These are phyloP conservation scores for Phataginus tetradactyla DNA, from an alignment of 2,797 vertebrate species.

Conservation along the genomic window DNA sequence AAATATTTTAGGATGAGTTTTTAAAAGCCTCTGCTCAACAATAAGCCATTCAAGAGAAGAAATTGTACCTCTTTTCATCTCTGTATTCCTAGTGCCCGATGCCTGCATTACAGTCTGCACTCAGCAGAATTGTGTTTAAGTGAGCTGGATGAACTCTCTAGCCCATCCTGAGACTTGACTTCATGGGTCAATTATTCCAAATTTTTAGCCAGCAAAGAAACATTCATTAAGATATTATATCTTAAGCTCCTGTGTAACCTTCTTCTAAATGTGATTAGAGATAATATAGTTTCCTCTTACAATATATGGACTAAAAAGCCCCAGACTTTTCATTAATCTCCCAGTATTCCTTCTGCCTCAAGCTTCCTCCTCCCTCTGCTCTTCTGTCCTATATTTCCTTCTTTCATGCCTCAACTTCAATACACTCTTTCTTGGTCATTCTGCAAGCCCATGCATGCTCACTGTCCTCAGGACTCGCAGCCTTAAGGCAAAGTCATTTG, in stretches of 20 bases:
- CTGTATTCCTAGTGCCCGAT: neutral
- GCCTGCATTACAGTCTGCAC: neutral
- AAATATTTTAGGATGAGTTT: neutral
- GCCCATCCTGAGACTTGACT: neutral
- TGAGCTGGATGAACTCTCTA: neutral
- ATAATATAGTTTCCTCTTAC: neutral
- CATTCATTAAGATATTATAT: neutral
- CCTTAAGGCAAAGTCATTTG: neutral
- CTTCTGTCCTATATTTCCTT: neutral
- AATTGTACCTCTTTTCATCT: neutral
- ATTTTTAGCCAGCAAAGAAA: neutral
- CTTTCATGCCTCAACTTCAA: neutral
- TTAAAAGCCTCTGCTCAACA: neutral
- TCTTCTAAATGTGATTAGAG: neutral
- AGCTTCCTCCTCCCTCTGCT: neutral
- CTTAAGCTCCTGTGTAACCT: neutral
- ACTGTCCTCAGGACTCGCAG: neutral
- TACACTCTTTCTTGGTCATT: neutral
- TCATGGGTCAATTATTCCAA: neutral
- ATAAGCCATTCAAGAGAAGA: slow-evolving; percentile 29
- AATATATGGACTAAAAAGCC: neutral
- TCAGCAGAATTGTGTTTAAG: neutral
- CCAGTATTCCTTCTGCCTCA: neutral
- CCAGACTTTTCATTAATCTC: neutral
- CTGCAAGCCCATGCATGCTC: neutral